phyloP scores from a whole-genome alignment of 2,888 invertebrate species.

The Microplitis deprimator region DNA sequence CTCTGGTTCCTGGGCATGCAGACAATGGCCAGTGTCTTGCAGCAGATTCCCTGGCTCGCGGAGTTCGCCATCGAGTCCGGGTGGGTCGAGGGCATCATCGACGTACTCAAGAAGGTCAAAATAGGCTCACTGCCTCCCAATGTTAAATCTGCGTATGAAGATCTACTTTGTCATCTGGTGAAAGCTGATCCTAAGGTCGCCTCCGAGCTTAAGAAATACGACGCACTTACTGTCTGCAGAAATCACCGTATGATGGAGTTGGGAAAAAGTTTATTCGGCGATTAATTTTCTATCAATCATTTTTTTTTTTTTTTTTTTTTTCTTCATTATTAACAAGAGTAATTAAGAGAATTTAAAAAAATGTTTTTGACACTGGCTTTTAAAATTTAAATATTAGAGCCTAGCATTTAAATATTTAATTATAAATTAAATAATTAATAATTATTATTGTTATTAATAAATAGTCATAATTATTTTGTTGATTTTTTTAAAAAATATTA shows the following conservation, averaged over 20 bases:
- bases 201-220: conserved; percentile 84
- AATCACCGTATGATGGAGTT: conserved; percentile 91
- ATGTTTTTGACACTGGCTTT: not conserved
- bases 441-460: not conserved
- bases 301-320: conserved; percentile 36
- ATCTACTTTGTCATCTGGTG: conserved; percentile 87
- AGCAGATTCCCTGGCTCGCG: conserved; percentile 89
- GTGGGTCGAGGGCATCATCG: conserved; percentile 92
- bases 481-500: not conserved
- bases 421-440: not conserved
- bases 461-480: not conserved
- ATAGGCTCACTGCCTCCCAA: conserved; percentile 86
- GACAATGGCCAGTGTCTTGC: conserved; percentile 87
- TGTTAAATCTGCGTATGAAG: conserved; percentile 91
- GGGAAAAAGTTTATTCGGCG: conserved; percentile 89
- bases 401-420: not conserved
- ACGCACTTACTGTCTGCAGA: conserved; percentile 86
- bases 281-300: conserved; percentile 72
- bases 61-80: conserved; percentile 94
- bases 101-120: conserved; percentile 86
- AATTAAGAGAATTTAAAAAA: too few species aligned
- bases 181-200: conserved; percentile 84
- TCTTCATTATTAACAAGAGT: conserved; percentile 35
- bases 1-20: conserved; percentile 96
- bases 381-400: not conserved